Evolutionary conservation across 92 coral and sea anemone species (phyloP).

Genomic region (Scolanthus callimorphus): DNA sequence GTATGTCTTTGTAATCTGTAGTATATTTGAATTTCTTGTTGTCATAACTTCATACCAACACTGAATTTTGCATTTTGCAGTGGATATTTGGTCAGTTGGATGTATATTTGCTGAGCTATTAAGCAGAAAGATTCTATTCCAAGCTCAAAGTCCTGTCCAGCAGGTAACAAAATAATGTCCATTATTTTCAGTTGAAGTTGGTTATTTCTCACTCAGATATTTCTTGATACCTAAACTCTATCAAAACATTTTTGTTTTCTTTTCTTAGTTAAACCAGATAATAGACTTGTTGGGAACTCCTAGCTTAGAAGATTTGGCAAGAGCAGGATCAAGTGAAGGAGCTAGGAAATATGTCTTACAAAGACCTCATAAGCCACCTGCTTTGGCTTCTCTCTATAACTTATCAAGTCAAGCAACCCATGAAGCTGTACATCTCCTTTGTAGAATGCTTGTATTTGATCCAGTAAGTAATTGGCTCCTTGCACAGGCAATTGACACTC

Average conservation of each 20-base stretch:
- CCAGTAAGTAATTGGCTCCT: slow-evolving; percentile 88
- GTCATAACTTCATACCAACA: too few relatives aligned
- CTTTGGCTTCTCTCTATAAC: slow-evolving; percentile 79
- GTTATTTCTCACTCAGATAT: too few relatives aligned
- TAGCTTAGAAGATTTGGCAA: slow-evolving; percentile 71
- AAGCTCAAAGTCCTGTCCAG: slow-evolving; percentile 98
- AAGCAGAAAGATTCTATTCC: slow-evolving; percentile 93
- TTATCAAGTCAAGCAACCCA: slow-evolving; percentile 92
- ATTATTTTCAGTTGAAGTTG: too few relatives aligned
- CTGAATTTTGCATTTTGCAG: too few relatives aligned
- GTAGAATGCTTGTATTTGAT: slow-evolving; percentile 95
- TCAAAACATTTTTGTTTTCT: neutral
- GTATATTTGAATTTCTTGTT: neutral
- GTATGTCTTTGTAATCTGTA: neutral
- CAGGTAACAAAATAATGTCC: too few relatives aligned
- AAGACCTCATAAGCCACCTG: slow-evolving; percentile 82
- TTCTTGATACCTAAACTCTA: neutral
- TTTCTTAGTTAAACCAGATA: slow-evolving; percentile 74
- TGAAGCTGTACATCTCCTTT: slow-evolving; percentile 89
- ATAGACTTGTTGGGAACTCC: slow-evolving; percentile 94
- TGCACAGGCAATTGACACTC: too few relatives aligned
- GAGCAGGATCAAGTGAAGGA: slow-evolving; percentile 96
- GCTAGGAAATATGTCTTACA: slow-evolving; percentile 90
- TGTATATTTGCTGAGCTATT: slow-evolving; percentile 97
- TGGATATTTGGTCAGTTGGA: slow-evolving; percentile 99